Base-by-base conservation (phyloP, 2,797 vertebrate genomes). In the Trachurus trachurus region DNA sequence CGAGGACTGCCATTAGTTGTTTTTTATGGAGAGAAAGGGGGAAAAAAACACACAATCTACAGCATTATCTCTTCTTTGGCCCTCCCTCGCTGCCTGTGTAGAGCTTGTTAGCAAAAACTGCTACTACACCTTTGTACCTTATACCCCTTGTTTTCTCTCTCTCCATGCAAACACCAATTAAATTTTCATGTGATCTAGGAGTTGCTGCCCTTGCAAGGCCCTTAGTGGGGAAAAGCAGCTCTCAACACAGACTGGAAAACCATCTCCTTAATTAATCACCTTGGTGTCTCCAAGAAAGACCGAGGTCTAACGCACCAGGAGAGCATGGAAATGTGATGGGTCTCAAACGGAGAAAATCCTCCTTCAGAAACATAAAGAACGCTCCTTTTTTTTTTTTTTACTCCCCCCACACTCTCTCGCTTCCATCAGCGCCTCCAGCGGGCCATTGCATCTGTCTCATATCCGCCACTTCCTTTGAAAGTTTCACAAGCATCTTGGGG, bases 161-260 rank as follows among this genome's bases (percentile, higher is more conserved):
- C 71, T 82, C 45, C 31, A 40, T 67, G 65, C 66, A 87, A 89
- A 80, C 74, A 82, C 77, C 81, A 87, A 87, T 93, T 93, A 90
- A 88, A 83, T 66, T 66, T 79, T 85, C 6, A 16, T 34, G 76
- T 88, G 87, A 91, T 91, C 90, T 84, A 90, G 17, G 61, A 89
- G 81, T 75, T 50, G 26, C 29, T 85, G 78, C 15, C 78, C 76
- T 75, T 56, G 47, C 0, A 3, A 42, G 37, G 54, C 58, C 49
- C 60, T 21, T 26, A 40, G 15, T 64, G 49, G 1, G 1, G 58
- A 59, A 62, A 58, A 61, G 42, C 50, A 76, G 17, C 37, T 71
- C 63, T 71, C 37, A 76, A 64, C 34, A 50, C 29, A 21, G 9
- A 47, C 47, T 39, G 21, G 61, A 81, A 83, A 79, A 71, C 39